A percentile compares a stretch with the other conserved stretches of the same genome.
Conservation (phyloP, 2,113 vertebrate genomes). For the Alethe castanea region DNA sequence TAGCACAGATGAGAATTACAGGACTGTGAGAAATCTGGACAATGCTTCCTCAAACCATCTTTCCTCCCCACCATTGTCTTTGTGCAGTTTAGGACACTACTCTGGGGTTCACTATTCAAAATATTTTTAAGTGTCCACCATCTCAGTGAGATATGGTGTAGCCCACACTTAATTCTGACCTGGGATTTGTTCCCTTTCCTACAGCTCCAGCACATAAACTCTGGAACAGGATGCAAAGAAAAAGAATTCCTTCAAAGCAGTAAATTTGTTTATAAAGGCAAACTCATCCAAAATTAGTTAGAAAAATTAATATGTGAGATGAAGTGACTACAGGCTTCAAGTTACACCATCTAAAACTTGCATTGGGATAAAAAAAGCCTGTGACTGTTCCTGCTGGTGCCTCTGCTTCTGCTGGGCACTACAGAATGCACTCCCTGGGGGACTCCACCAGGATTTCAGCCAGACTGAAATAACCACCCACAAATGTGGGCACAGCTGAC, state of each 20-base stretch:
- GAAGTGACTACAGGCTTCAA: background rate
- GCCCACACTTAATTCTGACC: background rate
- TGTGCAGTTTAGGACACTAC: background rate
- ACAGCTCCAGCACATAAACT: background rate
- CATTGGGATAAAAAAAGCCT: slow-evolving; percentile 13
- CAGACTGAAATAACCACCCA: background rate
- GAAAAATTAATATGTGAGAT: background rate
- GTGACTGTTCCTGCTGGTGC: slow-evolving; percentile 15
- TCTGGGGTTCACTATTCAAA: background rate
- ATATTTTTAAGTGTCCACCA: background rate
- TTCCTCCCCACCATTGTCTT: background rate
- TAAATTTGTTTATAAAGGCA: background rate
- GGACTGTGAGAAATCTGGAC: background rate
- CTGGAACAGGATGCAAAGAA: background rate
- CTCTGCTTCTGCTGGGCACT: slow-evolving; percentile 9
- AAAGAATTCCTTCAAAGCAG: background rate
- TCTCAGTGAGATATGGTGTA: background rate
- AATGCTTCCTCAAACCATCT: background rate
- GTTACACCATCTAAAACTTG: background rate
- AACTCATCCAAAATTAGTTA: background rate
- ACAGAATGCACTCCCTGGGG: background rate
- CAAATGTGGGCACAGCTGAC: background rate
- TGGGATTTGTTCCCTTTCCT: background rate
- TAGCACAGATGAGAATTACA: background rate
- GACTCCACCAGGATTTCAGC: background rate